These are phyloP conservation scores for Entelurus aequoreus DNA, from an alignment of 2,113 vertebrate genomes.

Conservation along the genomic window DNA sequence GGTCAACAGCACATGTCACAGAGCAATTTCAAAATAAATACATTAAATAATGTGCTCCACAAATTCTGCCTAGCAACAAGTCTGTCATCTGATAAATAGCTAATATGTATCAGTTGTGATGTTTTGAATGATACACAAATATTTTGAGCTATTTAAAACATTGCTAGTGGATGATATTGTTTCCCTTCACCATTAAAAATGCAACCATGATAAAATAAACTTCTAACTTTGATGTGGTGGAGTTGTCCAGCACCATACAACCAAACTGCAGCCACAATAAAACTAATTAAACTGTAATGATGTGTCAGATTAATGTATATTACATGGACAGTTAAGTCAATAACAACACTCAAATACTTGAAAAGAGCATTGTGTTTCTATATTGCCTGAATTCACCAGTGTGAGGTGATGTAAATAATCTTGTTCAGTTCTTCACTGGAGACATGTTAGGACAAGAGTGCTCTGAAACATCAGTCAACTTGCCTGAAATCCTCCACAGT, in stretches of 20 bases:
- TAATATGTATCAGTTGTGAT: too few relatives aligned
- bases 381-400: background rate
- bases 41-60: too few relatives aligned
- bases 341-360: background rate
- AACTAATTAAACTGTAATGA: background rate
- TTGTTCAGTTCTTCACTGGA: background rate
- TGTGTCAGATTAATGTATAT: background rate
- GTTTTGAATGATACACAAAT: too few relatives aligned
- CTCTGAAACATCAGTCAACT: slow-evolving; percentile 10
- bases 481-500: slow-evolving; percentile 72
- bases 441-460: slow-evolving; percentile 18
- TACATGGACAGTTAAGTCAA: background rate
- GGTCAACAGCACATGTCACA: too few relatives aligned
- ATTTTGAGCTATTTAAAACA: too few relatives aligned
- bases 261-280: background rate
- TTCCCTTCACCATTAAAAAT: too few relatives aligned
- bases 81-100: too few relatives aligned
- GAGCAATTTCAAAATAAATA: too few relatives aligned
- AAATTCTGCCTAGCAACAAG: too few relatives aligned
- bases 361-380: background rate
- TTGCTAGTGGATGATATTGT: too few relatives aligned
- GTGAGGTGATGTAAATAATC: background rate
- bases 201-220: background rate
- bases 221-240: background rate
- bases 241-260: background rate